phyloP scores from a whole-genome alignment of 2,797 vertebrate species.

The Microctenopoma steveboyesi region DNA sequence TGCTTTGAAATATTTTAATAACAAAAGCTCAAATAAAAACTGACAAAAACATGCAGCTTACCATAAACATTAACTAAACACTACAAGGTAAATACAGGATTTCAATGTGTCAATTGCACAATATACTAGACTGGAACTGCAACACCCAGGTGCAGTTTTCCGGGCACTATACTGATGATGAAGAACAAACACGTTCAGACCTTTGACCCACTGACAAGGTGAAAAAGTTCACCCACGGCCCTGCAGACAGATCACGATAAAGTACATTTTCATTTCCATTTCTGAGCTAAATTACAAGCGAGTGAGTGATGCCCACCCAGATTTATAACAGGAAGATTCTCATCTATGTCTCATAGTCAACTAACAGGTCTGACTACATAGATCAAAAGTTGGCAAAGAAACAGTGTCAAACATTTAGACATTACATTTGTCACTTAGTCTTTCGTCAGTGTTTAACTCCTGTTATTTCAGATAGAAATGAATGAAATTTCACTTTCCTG shows the following conservation, averaged over 20 bases:
- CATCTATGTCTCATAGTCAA: conserved; percentile 30
- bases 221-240: not conserved
- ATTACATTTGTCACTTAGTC: not conserved
- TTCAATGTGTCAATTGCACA: conserved; percentile 10
- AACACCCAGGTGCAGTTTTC: conserved; percentile 1
- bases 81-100: not conserved
- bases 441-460: not conserved
- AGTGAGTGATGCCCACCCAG: not conserved
- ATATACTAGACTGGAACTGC: not conserved
- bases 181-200: not conserved
- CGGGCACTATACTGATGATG: not conserved
- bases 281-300: not conserved
- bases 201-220: conserved; percentile 1
- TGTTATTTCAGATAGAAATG: not conserved
- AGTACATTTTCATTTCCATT: not conserved
- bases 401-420: not conserved
- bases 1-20: not conserved
- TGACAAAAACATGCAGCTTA: not conserved
- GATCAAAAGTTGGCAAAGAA: conserved; percentile 15
- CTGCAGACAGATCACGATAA: not conserved
- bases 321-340: not conserved
- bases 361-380: conserved; percentile 59
- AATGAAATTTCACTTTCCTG: not conserved
- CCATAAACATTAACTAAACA: not conserved
- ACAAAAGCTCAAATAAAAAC: not conserved